A percentile compares a stretch with the other conserved stretches of the same genome.
Evolutionary conservation across 2,797 vertebrate genomes (phyloP).

Genomic region (Lithobates pipiens): DNA sequence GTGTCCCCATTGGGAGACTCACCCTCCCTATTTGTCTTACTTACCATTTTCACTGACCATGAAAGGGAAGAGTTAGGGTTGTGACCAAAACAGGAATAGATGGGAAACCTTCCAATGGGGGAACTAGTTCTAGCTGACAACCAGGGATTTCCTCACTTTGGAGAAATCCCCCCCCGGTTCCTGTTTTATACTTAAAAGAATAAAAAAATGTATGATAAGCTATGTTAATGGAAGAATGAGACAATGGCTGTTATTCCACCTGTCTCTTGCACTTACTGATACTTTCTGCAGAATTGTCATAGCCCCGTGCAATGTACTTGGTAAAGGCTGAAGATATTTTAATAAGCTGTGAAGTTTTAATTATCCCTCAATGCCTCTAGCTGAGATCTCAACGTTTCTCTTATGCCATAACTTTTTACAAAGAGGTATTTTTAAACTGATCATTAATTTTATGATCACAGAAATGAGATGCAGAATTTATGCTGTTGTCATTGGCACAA

Average conservation of each 20-base stretch:
- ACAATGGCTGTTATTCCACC: background rate
- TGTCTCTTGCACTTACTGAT: slow-evolving; percentile 69
- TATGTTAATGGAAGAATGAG: background rate
- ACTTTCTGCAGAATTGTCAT: slow-evolving; percentile 67
- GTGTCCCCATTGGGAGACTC: too few relatives aligned
- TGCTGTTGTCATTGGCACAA: slow-evolving; percentile 83
- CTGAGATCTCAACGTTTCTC: slow-evolving; percentile 78
- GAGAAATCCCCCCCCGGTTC: too few relatives aligned
- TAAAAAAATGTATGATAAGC: background rate
- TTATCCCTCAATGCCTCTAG: slow-evolving; percentile 77
- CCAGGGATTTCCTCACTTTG: too few relatives aligned
- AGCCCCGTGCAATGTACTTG: slow-evolving; percentile 73
- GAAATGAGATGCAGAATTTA: slow-evolving; percentile 85
- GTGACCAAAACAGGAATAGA: too few relatives aligned
- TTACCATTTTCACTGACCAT: too few relatives aligned
- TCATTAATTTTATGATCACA: slow-evolving; percentile 85
- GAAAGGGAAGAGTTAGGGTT: too few relatives aligned
- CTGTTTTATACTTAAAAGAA: background rate
- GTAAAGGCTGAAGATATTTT: slow-evolving; percentile 74
- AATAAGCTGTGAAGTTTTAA: slow-evolving; percentile 78
- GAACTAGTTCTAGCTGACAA: too few relatives aligned
- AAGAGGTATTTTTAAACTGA: slow-evolving; percentile 86
- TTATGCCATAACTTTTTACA: slow-evolving; percentile 80
- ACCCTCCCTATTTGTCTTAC: too few relatives aligned
- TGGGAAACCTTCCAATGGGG: too few relatives aligned